These are phyloP conservation scores for Pocillopora grandis DNA, from an alignment of 92 coral and sea anemone species.

Conservation along the genomic window DNA sequence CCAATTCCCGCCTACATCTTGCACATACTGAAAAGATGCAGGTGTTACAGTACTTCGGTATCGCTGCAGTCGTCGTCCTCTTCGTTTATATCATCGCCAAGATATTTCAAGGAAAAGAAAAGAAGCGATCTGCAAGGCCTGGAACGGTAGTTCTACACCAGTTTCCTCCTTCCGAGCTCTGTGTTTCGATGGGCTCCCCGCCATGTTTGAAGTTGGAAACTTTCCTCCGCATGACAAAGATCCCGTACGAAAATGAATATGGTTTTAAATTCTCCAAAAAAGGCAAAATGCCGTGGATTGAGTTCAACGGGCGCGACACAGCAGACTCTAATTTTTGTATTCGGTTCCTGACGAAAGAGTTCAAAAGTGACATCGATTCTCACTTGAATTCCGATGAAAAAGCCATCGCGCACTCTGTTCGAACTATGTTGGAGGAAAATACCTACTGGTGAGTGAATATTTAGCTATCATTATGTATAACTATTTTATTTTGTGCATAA, in stretches of 20 bases:
- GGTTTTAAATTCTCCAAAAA: conserved; percentile 68
- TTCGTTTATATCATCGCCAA: conserved; percentile 9
- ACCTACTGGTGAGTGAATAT: conserved; percentile 72
- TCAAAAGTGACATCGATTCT: conserved; percentile 63
- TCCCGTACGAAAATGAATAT: conserved; percentile 75
- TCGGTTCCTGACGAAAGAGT: conserved; percentile 82
- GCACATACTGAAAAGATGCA: too few relatives aligned
- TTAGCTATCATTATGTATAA: neutral
- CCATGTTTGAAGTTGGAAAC: conserved; percentile 87
- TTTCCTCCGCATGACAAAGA: conserved; percentile 80
- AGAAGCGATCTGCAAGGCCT: conserved; percentile 6
- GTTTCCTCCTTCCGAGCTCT: neutral
- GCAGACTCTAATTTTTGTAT: conserved; percentile 92
- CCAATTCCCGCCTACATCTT: too few relatives aligned
- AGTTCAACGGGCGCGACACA: conserved; percentile 62
- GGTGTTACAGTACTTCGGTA: neutral
- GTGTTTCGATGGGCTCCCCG: conserved; percentile 57
- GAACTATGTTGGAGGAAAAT: conserved; percentile 88
- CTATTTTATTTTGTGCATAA: neutral
- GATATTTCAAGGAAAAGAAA: neutral
- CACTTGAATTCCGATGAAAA: conserved; percentile 61
- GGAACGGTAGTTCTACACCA: conserved; percentile 30
- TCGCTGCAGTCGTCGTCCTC: conserved; percentile 2
- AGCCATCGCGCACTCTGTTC: conserved; percentile 76
- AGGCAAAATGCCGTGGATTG: conserved; percentile 93